Base-by-base conservation (phyloP, 2,113 vertebrate species). In the Lathamus discolor region DNA sequence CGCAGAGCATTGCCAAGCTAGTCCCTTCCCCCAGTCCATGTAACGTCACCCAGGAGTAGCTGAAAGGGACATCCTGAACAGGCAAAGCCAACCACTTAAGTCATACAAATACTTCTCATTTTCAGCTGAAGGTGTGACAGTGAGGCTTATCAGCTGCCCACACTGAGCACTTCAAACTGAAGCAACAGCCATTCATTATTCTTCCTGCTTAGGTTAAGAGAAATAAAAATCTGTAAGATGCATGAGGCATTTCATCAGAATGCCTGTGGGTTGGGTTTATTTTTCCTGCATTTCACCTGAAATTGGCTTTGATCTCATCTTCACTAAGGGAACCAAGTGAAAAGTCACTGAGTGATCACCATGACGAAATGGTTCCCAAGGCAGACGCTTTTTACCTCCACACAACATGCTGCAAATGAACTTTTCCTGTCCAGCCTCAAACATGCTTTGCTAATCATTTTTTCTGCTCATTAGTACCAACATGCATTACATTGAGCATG, bases 31-130 rank as follows among this genome's bases (percentile, higher is more conserved):
- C 29, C n/a, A 0, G 39, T 4, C 35, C 7, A 2, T 1, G 2
- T 15, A 66, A n/a, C 0, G 0, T 27, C 90, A n/a, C 77, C 63
- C 44, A 0, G 5, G 0, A 11, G 54, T 6, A 25, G 28, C 74
- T 22, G 39, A 7, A 51, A 78, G 61, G 69, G 62, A 35, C 68
- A 48, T 6, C 17, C 54, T 2, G 51, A 52, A 3, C 11, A 17
- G 33, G 46, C 28, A 54, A 43, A 83, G 68, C 6, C 49, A 75
- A 43, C 2, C 3, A 2, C 5, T 74, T 33, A 39, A 82, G 39
- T 27, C 81, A 33, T 8, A 74, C 51, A 43, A 14, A 80, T 11
- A 69, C 72, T 24, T 6, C 77, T 13, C 59, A 0, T 61, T 72
- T 18, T 28, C 78, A 76, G 48, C 61, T 5, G 8, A 29, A 80